Evolutionary conservation across 2,888 invertebrate genomes (phyloP), one percentile per base, ranked within the genome.

Genomic region (Lycophotia porphyrea): DNA sequence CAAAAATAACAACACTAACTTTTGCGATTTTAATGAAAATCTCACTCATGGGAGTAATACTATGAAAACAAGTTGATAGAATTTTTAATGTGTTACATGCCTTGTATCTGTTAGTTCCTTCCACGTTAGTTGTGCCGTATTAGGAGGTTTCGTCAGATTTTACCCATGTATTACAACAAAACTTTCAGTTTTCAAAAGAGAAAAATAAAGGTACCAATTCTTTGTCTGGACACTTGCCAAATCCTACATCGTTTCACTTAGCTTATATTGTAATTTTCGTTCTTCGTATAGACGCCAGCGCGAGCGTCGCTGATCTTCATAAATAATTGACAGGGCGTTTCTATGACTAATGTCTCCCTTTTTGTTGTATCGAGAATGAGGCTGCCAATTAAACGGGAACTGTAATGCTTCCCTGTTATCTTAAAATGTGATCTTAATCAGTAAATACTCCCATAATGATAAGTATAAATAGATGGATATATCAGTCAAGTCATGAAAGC

Each of bases 181-280:
- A n/a, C 47, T 69, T 49, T 15, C 34, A 55, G 58, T 49, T 68
- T 55, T 5, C 42, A 47, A 81, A 71, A 42, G 1, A n/a, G 80
- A 85, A 91, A 90, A 89, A 88, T 84, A 85, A 87, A n/a, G n/a
- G n/a, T n/a, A 89, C 88, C 88, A 88, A 42, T 88, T 85, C 67
- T 78, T 74, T 72, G 76, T 81, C 86, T 92, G 92, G 92, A 90
- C 76, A 79, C 74, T 82, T 84, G 91, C 92, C 92, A 92, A 89
- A 36, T 88, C 80, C 5, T 60, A 18, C 34, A 27, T 55, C 34
- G 49, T 52, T n/a, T 27, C 27, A 31, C 9, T 31, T 36, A 36
- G 11, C 27, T 55, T 5, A 18, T 15, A 27, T 55, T 55, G 15
- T 42, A 21, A 69, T 42, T 42, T n/a, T 21, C 42, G 88, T 87